Conservation (phyloP, 2,113 vertebrate genomes). For the Ibidorhyncha struthersii region DNA sequence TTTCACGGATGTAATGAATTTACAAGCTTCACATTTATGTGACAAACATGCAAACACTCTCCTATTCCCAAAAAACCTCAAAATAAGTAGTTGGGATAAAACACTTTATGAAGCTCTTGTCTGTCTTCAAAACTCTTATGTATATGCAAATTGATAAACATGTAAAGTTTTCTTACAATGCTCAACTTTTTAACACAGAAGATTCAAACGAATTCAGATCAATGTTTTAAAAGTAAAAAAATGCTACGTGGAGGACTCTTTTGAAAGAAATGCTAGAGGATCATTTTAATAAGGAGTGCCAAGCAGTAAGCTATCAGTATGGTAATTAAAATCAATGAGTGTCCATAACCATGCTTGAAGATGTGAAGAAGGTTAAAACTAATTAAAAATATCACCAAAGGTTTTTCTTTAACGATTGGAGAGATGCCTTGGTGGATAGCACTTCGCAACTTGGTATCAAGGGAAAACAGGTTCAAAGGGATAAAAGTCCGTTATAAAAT, state of each 20-base stretch:
- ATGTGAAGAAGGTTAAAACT: constrained; percentile 52
- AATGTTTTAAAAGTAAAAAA: not conserved
- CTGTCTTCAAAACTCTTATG: not conserved
- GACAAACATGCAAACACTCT: not conserved
- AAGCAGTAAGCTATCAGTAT: constrained; percentile 24
- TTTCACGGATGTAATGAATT: not conserved
- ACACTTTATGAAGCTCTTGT: not conserved
- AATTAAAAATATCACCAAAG: constrained; percentile 61
- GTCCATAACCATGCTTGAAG: constrained; percentile 43
- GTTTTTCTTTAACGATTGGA: constrained; percentile 13
- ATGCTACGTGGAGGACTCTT: not conserved
- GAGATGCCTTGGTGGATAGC: not conserved
- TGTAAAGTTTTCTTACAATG: not conserved
- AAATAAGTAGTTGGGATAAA: not conserved
- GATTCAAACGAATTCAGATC: not conserved
- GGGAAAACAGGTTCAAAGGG: constrained; percentile 18
- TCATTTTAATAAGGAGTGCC: constrained; percentile 44
- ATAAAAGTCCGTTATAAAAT: not conserved
- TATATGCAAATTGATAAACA: not conserved
- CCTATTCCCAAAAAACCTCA: not conserved
- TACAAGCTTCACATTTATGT: not conserved
- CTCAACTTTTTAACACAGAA: not conserved
- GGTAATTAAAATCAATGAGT: constrained; percentile 63
- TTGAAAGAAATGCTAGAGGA: constrained; percentile 8
- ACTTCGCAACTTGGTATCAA: not conserved